Percentiles rank a stretch among this genome's conserved stretches.
phyloP scores from a whole-genome alignment of 2,113 vertebrate species.

The Athene noctua region DNA sequence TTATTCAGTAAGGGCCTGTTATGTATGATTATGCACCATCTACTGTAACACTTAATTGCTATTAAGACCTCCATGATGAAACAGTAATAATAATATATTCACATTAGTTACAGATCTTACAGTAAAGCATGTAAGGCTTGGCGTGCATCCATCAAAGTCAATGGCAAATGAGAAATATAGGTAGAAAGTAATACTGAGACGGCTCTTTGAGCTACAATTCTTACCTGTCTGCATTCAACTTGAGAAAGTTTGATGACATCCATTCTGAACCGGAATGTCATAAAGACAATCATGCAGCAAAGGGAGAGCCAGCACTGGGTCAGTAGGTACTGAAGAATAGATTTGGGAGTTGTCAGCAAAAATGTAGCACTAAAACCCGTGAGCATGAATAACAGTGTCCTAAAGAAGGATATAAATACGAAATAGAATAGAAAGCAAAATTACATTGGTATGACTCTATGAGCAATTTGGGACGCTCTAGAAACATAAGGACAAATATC shows the following conservation, averaged over 20 bases:
- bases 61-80: neutral
- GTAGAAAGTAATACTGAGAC: neutral
- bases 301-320: slow-evolving; percentile 59
- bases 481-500: slow-evolving; percentile 4
- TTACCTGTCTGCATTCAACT: neutral
- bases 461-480: neutral
- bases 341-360: slow-evolving; percentile 59
- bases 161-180: neutral
- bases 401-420: slow-evolving; percentile 38
- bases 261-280: neutral
- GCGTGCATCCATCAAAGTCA: neutral
- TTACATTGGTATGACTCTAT: neutral
- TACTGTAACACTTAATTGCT: neutral
- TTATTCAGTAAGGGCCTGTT: neutral
- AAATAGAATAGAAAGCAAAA: slow-evolving; percentile 13
- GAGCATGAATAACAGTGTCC: slow-evolving; percentile 32
- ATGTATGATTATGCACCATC: neutral
- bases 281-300: slow-evolving; percentile 9
- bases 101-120: neutral
- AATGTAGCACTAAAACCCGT: slow-evolving; percentile 41
- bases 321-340: slow-evolving; percentile 40
- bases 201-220: neutral
- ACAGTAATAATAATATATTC: neutral
- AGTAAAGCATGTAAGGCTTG: neutral
- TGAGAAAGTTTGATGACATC: slow-evolving; percentile 31